Evolutionary conservation across 2,797 vertebrate species (phyloP).

Genomic region (Psittacula echo): DNA sequence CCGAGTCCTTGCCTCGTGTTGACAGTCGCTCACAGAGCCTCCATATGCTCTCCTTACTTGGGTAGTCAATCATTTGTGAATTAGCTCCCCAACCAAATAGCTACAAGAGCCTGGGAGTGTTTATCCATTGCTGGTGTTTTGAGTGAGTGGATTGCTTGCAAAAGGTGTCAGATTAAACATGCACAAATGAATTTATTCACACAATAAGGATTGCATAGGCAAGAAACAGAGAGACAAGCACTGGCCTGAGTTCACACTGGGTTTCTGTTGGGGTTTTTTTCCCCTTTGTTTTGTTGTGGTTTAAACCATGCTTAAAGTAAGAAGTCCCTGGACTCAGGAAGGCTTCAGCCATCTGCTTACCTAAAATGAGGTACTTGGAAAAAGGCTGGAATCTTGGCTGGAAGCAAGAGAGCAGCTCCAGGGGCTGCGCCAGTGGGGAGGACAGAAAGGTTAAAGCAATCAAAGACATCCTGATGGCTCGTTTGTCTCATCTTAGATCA

Average conservation of each 20-base stretch:
- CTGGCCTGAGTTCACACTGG: neutral
- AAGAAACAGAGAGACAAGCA: neutral
- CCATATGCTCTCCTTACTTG: conserved; percentile 65
- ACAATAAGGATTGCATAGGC: neutral
- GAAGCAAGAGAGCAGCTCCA: neutral
- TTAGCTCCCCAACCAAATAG: conserved; percentile 65
- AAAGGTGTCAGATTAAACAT: conserved; percentile 59
- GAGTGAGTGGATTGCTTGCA: conserved; percentile 45
- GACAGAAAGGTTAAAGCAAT: conserved; percentile 6
- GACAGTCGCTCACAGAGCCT: conserved; percentile 69
- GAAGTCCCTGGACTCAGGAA: neutral
- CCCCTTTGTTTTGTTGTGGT: neutral
- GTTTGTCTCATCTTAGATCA: neutral
- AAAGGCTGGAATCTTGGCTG: neutral
- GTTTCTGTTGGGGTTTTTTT: neutral
- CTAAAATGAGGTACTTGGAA: neutral
- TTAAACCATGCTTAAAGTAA: neutral
- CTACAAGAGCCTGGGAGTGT: conserved; percentile 35
- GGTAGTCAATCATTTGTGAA: conserved; percentile 72
- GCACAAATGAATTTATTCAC: conserved; percentile 27
- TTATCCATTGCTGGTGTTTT: conserved; percentile 59
- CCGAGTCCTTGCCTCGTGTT: conserved; percentile 60
- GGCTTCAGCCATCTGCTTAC: neutral
- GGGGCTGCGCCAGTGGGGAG: neutral
- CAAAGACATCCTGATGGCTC: neutral